Conservation (phyloP, 2,888 invertebrate species). For the Phortica okadai region DNA sequence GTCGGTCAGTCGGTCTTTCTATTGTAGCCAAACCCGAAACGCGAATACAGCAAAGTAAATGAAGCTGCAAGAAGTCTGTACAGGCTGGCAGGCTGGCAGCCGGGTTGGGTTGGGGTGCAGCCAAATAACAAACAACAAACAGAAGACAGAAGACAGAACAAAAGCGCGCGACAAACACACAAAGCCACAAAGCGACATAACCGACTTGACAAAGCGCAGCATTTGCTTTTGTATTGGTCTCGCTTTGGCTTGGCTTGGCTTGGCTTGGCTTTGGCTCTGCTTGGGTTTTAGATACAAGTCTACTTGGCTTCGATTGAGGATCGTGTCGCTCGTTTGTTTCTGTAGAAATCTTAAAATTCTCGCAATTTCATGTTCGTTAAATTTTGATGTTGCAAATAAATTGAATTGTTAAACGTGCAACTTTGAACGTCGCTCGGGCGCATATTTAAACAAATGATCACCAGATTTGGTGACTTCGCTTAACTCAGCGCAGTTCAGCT, state of each 20-base stretch:
- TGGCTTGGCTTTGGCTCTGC: conserved; percentile 38
- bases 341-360: conserved; percentile 76
- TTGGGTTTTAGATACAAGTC: conserved; percentile 8
- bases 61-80: conserved; percentile 58
- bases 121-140: conserved; percentile 64
- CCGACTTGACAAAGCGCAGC: conserved; percentile 3
- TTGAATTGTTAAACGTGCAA: conserved; percentile 76
- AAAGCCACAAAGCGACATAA: neutral
- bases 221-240: neutral
- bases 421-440: conserved; percentile 69
- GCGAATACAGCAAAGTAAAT: conserved; percentile 41
- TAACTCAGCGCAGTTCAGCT: neutral
- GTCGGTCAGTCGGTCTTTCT: conserved; percentile 10
- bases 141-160: conserved; percentile 24
- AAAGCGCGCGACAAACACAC: conserved; percentile 32
- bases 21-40: conserved; percentile 41
- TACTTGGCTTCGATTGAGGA: conserved; percentile 45
- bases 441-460: conserved; percentile 76
- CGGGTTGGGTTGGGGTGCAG: conserved; percentile 34
- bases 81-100: conserved; percentile 46
- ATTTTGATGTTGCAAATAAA: conserved; percentile 74
- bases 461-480: conserved; percentile 62
- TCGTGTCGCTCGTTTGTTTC: conserved; percentile 77
- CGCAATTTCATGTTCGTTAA: conserved; percentile 77
- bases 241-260: conserved; percentile 11